phyloP scores from a whole-genome alignment of 2,113 vertebrate species.

The Oreochromis niloticus region DNA sequence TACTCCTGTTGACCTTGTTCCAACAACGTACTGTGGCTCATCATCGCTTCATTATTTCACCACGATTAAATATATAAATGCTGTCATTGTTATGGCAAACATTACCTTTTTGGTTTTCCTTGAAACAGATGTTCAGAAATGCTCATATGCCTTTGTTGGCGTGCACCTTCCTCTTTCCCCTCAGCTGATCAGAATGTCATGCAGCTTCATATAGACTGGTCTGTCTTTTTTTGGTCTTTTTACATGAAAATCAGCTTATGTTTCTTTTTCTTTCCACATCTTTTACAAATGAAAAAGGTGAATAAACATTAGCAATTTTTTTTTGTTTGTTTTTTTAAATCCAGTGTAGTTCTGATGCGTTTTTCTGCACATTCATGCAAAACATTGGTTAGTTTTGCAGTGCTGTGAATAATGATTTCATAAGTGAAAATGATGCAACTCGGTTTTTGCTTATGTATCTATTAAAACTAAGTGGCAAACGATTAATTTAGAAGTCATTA shows the following conservation, averaged over 20 bases:
- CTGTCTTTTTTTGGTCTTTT: not conserved
- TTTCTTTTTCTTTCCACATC: not conserved
- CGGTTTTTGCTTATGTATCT: not conserved
- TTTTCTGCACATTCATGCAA: not conserved
- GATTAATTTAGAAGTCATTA: not conserved
- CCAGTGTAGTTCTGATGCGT: not conserved
- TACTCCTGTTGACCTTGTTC: constrained; percentile 5
- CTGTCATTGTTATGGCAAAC: not conserved
- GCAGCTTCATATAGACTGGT: not conserved
- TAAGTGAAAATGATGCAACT: not conserved
- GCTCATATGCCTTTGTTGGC: not conserved
- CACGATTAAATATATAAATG: constrained; percentile 19
- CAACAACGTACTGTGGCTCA: not conserved
- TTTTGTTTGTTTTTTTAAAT: constrained; percentile 14
- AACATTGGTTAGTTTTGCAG: not conserved
- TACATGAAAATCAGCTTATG: not conserved
- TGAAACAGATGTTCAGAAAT: not conserved
- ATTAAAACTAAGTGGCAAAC: not conserved
- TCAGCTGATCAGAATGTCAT: not conserved
- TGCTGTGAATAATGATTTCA: not conserved
- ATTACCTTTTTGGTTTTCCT: not conserved
- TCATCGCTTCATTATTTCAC: constrained; percentile 6
- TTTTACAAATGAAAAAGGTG: constrained; percentile 27
- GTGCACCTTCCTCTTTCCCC: not conserved
- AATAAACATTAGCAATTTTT: constrained; percentile 25